A percentile compares a stretch with the other conserved stretches of the same genome.
phyloP scores from a whole-genome alignment of 2,797 vertebrate species.

The Hypotaenidia okinawae region DNA sequence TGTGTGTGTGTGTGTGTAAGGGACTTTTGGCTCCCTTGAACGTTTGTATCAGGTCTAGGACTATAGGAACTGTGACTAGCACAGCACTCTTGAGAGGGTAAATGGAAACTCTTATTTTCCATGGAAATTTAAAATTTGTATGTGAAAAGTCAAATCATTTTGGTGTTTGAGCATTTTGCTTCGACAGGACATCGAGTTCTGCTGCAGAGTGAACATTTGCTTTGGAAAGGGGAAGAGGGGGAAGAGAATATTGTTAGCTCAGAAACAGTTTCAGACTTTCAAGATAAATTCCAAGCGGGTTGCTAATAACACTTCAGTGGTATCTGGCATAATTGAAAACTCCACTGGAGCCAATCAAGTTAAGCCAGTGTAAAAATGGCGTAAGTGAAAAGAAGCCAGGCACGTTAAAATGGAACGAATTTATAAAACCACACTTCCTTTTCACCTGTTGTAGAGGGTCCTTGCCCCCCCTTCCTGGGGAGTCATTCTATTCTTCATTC shows the following conservation, averaged over 20 bases:
- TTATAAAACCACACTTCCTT: constrained; percentile 59
- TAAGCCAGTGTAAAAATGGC: constrained; percentile 62
- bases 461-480: background rate
- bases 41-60: constrained; percentile 29
- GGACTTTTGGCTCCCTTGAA: constrained; percentile 38
- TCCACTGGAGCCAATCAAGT: constrained; percentile 68
- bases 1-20: background rate
- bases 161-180: constrained; percentile 9
- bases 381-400: constrained; percentile 38
- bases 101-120: constrained; percentile 35
- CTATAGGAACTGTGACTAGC: constrained; percentile 38
- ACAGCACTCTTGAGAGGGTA: constrained; percentile 44
- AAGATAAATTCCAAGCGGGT: constrained; percentile 48
- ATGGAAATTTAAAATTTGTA: constrained; percentile 53
- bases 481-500: constrained; percentile 6
- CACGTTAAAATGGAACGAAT: constrained; percentile 53
- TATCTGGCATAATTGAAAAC: constrained; percentile 64
- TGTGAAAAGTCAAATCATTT: constrained; percentile 37
- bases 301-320: constrained; percentile 61
- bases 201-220: background rate
- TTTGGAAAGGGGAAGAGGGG: background rate
- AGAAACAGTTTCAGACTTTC: constrained; percentile 46
- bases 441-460: constrained; percentile 56
- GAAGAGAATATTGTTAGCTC: constrained; percentile 38
- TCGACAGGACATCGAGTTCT: constrained; percentile 41